Conservation (phyloP, 1,140 invertebrate genomes). For the Drosophila miranda region DNA sequence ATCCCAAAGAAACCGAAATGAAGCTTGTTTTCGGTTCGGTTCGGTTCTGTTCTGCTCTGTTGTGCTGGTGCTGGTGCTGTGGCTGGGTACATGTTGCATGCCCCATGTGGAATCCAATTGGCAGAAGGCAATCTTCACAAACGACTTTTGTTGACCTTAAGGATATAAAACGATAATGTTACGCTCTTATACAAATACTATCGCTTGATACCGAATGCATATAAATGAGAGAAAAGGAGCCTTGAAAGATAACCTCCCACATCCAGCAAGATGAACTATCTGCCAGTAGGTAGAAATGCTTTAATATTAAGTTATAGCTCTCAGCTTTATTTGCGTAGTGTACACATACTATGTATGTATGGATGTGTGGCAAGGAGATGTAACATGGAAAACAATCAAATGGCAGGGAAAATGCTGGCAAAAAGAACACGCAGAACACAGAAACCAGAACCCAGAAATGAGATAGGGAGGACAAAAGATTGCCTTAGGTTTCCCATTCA, state of each 20-base stretch:
- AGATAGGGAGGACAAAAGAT: conserved; percentile 64
- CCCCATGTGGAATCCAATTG: conserved; percentile 54
- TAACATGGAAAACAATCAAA: conserved; percentile 73
- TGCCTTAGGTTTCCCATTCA: conserved; percentile 61
- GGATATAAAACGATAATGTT: conserved; percentile 57
- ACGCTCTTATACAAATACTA: conserved; percentile 44
- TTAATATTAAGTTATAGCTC: no score
- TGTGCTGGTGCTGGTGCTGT: conserved; percentile 1
- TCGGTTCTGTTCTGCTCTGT: conserved; percentile 13
- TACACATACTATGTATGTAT: not conserved
- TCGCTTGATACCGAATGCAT: conserved; percentile 60
- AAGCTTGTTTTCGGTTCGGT: conserved; percentile 51
- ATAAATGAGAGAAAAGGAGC: conserved; percentile 59
- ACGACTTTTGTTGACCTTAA: conserved; percentile 60
- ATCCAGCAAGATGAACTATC: conserved; percentile 8
- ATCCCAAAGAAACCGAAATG: conserved; percentile 70
- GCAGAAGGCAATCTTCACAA: conserved; percentile 48
- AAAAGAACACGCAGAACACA: conserved; percentile 50
- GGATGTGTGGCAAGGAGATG: not conserved
- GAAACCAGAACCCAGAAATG: conserved; percentile 17
- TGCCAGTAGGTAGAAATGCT: not conserved
- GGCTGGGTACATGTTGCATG: conserved; percentile 67
- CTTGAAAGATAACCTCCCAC: conserved; percentile 30
- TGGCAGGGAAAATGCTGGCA: conserved; percentile 40
- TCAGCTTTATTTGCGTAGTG: not conserved